Percentiles rank a stretch among this genome's conserved stretches.
Conservation (phyloP, 1,140 invertebrate genomes). For the Neodiprion fabricii region DNA sequence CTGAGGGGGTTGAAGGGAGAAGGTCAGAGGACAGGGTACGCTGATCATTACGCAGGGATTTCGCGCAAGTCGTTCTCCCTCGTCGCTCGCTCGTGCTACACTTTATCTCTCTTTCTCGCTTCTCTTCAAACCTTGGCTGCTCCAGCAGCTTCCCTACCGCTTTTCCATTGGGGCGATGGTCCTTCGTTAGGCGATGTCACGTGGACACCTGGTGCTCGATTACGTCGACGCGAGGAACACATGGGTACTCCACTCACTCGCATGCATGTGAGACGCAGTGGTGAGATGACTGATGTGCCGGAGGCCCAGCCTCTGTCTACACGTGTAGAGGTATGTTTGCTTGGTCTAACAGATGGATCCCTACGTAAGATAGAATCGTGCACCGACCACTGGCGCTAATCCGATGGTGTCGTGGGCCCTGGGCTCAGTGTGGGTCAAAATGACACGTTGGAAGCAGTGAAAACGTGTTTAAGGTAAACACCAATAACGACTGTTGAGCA, state of each 20-base stretch:
- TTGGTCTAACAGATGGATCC: no score
- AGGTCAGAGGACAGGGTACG: background rate
- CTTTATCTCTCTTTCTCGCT: background rate
- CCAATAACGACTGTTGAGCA: no score
- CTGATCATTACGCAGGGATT: background rate
- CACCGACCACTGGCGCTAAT: no score
- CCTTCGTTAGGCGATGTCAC: conserved; percentile 52
- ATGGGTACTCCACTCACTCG: conserved; percentile 22
- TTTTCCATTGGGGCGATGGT: conserved; percentile 23
- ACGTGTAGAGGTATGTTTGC: no score
- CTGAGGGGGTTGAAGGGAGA: background rate
- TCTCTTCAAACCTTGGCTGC: background rate
- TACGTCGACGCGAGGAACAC: conserved; percentile 41
- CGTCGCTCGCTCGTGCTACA: no score
- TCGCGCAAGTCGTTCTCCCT: background rate
- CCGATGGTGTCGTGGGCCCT: no score
- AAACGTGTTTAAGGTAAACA: no score
- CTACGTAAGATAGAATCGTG: no score
- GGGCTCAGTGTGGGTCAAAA: no score
- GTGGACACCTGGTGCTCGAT: conserved; percentile 54
- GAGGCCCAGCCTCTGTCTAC: background rate
- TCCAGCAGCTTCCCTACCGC: background rate
- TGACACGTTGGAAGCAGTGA: no score
- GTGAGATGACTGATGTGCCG: conserved; percentile 10
- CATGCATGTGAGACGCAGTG: no score